Base-by-base conservation (phyloP, 2,888 invertebrate species). In the Anarsia innoxiella region DNA sequence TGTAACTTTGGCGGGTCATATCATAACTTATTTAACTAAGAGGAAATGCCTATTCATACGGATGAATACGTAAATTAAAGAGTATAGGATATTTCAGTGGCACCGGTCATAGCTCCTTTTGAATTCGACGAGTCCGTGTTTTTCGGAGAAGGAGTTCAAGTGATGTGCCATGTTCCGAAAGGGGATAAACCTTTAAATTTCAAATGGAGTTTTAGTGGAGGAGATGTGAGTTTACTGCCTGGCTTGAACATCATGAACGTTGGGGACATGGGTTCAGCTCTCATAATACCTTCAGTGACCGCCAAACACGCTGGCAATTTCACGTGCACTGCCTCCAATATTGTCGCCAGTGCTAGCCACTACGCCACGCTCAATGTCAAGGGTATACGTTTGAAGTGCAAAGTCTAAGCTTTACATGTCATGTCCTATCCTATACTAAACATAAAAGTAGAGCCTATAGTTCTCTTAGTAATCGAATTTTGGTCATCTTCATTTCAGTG, bases 121-220 rank as follows among this genome's bases (percentile, higher is more conserved):
- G 87, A 88, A 66, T 88, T 85, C 70, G 85, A 84, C 67, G 85
- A 84, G 67, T 79, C 83, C 16, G 79, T 84, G 45, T 88, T 74
- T 73, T 84, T 66, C 52, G 88, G 88, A 66, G 88, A 87, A 60
- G 87, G 88, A 48, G 79, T 88, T 44, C 85, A 85, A 75, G 72
- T 82, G 41, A 84, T 69, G 73, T 91, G 90, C 67, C 86, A 88
- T 44, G 87, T 89, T 36, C 79, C 86, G 26, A 89, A 89, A 68
- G 90, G 92, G 41, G 91, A 92, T 65, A 86, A 88, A 49, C 93
- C 93, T 37, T 85, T 94, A 52, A 88, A 87, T 53, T 89, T 94
- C 63, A 87, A 88, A 39, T 94, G 94, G 94, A 87, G 84, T 51
- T 90, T 92, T 75, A 90, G 92, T 80, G 78, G 86, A 59, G 83